Base-by-base conservation (phyloP, 1,140 invertebrate genomes). In the Ceratina australensis region DNA sequence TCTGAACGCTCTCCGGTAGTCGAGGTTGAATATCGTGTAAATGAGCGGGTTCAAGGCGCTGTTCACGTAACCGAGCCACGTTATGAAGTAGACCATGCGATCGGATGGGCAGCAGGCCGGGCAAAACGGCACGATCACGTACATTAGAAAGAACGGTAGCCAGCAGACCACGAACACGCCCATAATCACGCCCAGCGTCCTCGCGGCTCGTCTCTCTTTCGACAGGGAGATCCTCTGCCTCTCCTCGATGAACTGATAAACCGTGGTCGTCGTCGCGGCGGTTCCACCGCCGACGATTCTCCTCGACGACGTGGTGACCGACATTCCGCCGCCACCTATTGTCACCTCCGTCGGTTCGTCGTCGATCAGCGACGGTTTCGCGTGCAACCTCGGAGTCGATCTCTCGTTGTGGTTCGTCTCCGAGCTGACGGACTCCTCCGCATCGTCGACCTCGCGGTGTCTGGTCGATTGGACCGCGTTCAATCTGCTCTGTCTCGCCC, bases 31-130 rank as follows among this genome's bases (percentile, higher is more conserved):
- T 89, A 99, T 98, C 1, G 98, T 99, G 91, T 99, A 99, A 82
- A 99, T 99, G 84, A 99, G 94, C 15, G 98, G 98, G 92, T 99
- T 99, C 15, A 99, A 93, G n/a, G 97, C 97, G 26, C 98, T 99
- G 92, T 99, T 99, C 75, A 99, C 95, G 90, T 99, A 99, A 26
- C 98, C 98, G 54, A 99, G 94, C 98, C 98, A 99, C 42, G 97
- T 98, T 84, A 98, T 97, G 87, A 98, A 97, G 90, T 97, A 97
- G 57, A 96, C 95, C 71, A 98, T 92, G 86, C 95, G 95, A 54
- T 95, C 94, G 8, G 96, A 96, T 16, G 96, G 95, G 88, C 96
- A 96, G 88, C 96, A 97, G 60, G 92, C 93, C 1, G 94, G 91
- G 89, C 97, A 98, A 88, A 98, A 98, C 1, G 97, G 97, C 69